These are phyloP conservation scores for Dendrophyllia cribrosa DNA, from an alignment of 64 coral and sea anemone species.

Conservation along the genomic window DNA sequence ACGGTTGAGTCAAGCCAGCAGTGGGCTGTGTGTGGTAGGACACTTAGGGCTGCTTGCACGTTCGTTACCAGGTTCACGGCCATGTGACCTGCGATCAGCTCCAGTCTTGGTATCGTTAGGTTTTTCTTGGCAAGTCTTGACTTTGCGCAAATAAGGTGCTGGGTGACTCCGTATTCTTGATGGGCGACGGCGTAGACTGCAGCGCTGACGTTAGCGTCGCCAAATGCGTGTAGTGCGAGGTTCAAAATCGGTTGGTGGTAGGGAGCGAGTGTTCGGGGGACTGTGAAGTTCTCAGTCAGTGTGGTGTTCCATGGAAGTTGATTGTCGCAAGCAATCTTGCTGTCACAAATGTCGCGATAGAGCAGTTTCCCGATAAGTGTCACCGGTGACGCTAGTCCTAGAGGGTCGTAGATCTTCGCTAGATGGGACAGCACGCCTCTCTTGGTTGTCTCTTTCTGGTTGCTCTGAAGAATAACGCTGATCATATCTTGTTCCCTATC, in stretches of 20 bases:
- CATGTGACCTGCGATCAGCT: too few species aligned
- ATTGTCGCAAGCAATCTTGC: conserved; percentile 60
- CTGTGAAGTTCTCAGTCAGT: conserved; percentile 52
- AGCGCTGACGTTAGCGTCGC: conserved; percentile 46
- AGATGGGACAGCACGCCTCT: conserved; percentile 62
- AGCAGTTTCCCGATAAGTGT: conserved; percentile 69
- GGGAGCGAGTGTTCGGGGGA: conserved; percentile 49
- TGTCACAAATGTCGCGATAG: conserved; percentile 69
- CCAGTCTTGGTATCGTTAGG: too few species aligned
- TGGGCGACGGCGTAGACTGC: conserved; percentile 60
- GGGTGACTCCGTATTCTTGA: conserved; percentile 9
- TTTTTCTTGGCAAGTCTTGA: too few species aligned
- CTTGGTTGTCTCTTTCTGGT: conserved; percentile 41
- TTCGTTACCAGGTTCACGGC: too few species aligned
- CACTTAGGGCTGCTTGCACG: not conserved
- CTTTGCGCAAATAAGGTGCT: not conserved
- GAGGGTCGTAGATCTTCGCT: conserved; percentile 66
- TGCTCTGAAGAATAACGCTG: too few species aligned
- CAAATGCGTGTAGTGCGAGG: conserved; percentile 61
- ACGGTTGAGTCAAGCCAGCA: conserved; percentile 24
- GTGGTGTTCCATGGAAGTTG: conserved; percentile 52
- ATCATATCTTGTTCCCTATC: too few species aligned
- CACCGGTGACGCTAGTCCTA: conserved; percentile 58
- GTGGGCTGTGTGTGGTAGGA: not conserved
- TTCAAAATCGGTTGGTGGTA: conserved; percentile 50